Evolutionary conservation across 2,888 invertebrate species (phyloP).

Genomic region (Lamellibrachia columna): DNA sequence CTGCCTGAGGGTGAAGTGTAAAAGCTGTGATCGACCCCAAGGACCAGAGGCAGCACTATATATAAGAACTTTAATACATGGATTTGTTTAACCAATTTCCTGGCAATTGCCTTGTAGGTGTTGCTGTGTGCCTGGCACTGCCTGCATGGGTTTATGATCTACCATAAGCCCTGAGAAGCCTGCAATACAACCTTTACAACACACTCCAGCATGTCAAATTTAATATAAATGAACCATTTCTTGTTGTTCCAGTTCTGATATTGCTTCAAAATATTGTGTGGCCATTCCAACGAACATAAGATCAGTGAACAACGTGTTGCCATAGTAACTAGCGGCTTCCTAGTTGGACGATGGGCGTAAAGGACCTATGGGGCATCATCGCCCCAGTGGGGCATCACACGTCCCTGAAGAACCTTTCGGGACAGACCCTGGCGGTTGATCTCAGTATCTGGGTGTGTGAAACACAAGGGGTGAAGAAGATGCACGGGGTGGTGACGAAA

Average conservation of each 20-base stretch:
- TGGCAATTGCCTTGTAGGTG: too few relatives aligned
- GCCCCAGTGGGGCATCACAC: slow-evolving; percentile 81
- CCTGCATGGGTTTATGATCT: too few relatives aligned
- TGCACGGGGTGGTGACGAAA: slow-evolving; percentile 56
- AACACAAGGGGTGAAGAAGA: slow-evolving; percentile 34
- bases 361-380: slow-evolving; percentile 84
- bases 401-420: slow-evolving; percentile 80
- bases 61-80: too few relatives aligned
- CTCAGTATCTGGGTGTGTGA: slow-evolving; percentile 92
- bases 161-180: too few relatives aligned
- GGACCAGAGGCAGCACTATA: too few relatives aligned
- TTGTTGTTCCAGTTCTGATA: not conserved
- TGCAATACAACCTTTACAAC: too few relatives aligned
- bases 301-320: not conserved
- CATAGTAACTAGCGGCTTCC: not conserved
- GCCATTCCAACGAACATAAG: not conserved
- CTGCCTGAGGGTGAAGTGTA: too few relatives aligned
- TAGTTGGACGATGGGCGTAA: slow-evolving; percentile 80
- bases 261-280: not conserved
- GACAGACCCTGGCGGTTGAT: slow-evolving; percentile 86
- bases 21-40: too few relatives aligned
- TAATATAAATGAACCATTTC: not conserved
- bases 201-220: not conserved
- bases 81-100: too few relatives aligned
- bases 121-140: too few relatives aligned